Evolutionary conservation across 2,113 vertebrate genomes (phyloP), one percentile per base, ranked within the genome.

Genomic region (Amphiprion ocellaris): DNA sequence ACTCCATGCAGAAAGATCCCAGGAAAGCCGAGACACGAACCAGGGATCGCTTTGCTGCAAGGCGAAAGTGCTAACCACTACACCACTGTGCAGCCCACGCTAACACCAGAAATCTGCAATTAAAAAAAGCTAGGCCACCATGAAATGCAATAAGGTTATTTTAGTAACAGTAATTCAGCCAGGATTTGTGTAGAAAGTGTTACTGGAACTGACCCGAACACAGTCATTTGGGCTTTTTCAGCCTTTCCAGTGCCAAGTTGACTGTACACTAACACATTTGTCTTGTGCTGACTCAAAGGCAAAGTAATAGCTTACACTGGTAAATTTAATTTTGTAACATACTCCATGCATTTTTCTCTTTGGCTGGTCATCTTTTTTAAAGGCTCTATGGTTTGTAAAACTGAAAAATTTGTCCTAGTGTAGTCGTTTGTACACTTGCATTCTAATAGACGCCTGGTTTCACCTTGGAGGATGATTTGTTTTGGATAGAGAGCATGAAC

Each of bases 71-170:
- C 21, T 21, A 21, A 21, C 21, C 21, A 21, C 21, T 21, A 21
- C 21, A 1, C 21, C 21, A 21, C 21, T 21, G 21, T 21, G 21
- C 21, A 21, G 21, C 21, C 21, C 66, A 68, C 54, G 17, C 21
- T 53, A 50, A 72, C 4, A 59, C 50, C 28, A 46, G 28, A 15
- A 50, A 66, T 65, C 16, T 79, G n/a, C 12, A 50, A 12, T 9
- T 54, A 66, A 26, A 58, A 58, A 58, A 52, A 33, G 2, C 37
- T 26, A 75, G 4, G 12, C 15, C 21, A 44, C 44, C 21, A 23
- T 67, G 37, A 63, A 52, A 73, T 74, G 50, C 46, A 46, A 46
- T 6, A 56, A 44, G 26, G 2, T 60, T 62, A 63, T 83, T 69
- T 15, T 6, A 1, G 24, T 2, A 26, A n/a, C 14, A 21, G 41